Percentiles rank a stretch among this genome's conserved stretches.
These are phyloP conservation scores for Oreortyx pictus DNA, from an alignment of 2,797 vertebrate species.

Conservation along the genomic window DNA sequence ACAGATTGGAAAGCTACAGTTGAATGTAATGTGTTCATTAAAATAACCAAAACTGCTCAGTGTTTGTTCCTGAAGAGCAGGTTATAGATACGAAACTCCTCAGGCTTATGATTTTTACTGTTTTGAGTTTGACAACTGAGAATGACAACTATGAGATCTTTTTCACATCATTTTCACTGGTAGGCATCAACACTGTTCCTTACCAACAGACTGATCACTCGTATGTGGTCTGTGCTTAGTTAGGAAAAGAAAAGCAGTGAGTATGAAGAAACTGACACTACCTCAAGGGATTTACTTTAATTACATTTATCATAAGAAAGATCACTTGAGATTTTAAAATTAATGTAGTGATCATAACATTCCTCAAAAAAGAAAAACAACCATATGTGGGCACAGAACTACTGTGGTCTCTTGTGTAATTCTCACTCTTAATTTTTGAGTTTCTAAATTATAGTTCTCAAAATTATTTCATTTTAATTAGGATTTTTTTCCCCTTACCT, in stretches of 20 bases:
- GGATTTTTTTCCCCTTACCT: neutral
- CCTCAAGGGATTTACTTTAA: constrained; percentile 59
- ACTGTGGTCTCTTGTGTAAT: constrained; percentile 21
- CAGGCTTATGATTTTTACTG: neutral
- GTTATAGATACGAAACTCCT: constrained; percentile 14
- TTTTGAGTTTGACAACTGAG: constrained; percentile 9
- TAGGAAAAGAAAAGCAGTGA: constrained; percentile 1
- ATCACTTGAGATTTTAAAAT: constrained; percentile 44
- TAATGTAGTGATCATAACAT: constrained; percentile 17
- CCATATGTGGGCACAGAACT: neutral
- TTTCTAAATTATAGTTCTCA: no score
- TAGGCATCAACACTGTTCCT: neutral
- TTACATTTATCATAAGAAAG: constrained; percentile 58
- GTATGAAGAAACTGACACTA: constrained; percentile 47
- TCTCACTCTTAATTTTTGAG: constrained; percentile 16
- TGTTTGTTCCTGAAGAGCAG: constrained; percentile 43
- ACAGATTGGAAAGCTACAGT: constrained; percentile 67
- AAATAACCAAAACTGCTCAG: constrained; percentile 57
- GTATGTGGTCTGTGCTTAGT: neutral
- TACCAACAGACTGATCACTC: neutral
- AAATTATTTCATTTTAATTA: no score
- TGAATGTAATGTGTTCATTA: constrained; percentile 71
- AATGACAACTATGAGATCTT: neutral
- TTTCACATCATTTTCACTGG: constrained; percentile 26
- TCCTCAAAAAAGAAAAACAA: neutral